Percentiles rank a stretch among this genome's conserved stretches.
Conservation (phyloP, 2,888 invertebrate species). For the Orgyia antiqua region DNA sequence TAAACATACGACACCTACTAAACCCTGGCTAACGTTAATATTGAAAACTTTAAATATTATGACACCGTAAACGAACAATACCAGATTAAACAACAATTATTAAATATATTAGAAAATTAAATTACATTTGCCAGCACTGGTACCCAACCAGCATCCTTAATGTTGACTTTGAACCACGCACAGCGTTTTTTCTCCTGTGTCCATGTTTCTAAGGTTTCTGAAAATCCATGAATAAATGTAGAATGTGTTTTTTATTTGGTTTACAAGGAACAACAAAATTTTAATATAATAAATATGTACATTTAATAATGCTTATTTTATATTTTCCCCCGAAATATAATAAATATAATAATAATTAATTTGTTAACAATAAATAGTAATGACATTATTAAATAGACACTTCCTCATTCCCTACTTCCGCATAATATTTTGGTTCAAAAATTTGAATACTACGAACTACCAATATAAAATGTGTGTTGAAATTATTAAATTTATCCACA, state of each 20-base stretch:
- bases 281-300: too few species aligned
- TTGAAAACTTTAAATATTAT: too few species aligned
- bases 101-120: neutral
- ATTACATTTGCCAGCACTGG: slow-evolving; percentile 84
- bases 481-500: too few species aligned
- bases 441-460: neutral
- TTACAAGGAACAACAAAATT: too few species aligned
- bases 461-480: too few species aligned
- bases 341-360: too few species aligned
- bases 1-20: too few species aligned
- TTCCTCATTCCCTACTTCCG: neutral
- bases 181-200: slow-evolving; percentile 79
- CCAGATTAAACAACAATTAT: neutral
- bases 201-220: slow-evolving; percentile 86
- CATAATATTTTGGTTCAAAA: neutral
- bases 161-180: slow-evolving; percentile 89
- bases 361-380: neutral
- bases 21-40: too few species aligned
- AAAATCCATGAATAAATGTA: too few species aligned
- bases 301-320: too few species aligned
- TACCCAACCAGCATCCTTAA: slow-evolving; percentile 84
- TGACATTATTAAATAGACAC: neutral
- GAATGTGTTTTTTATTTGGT: too few species aligned
- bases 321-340: too few species aligned
- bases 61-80: neutral